Base-by-base conservation (phyloP, 2,113 vertebrate genomes). In the Centropus bengalensis region DNA sequence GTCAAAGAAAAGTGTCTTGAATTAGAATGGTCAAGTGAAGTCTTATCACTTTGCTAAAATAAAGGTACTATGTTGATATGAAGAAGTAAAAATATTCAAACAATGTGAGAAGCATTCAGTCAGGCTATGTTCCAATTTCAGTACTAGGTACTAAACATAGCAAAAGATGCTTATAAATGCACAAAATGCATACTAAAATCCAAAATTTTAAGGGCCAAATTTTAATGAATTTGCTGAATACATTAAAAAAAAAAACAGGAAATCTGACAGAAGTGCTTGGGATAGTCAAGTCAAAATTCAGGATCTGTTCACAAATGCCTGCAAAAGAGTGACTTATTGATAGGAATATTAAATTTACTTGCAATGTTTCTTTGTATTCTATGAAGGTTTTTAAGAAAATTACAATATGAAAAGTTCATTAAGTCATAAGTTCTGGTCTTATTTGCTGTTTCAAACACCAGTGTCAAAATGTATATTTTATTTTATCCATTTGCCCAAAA, bases 401-500 rank as follows among this genome's bases (percentile, higher is more conserved):
- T 38, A 60, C 28, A 32, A 3, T 14, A 14, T 33, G 82, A 91
- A 62, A 73, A 52, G 24, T 89, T 89, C 3, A 5, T 86, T 68
- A 83, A 62, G 36, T n/a, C 49, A 94, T 97, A 96, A 97, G 97
- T 97, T 78, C 52, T 86, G 23, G 20, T 83, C 54, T 96, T 88
- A 90, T 95, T 97, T 91, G 20, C 74, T 96, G 69, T 40, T 59
- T 95, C 44, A 63, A 59, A 89, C 79, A 68, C 20, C 16, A 82
- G 38, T 82, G 89, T 66, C 26, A 89, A 94, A 93, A 95, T 33
- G 52, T 86, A 16, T 66, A 91, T 95, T 97, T 95, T 84, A 94
- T 49, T 64, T 94, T 28, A 32, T 82, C 86, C 93, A 95, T 97
- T 90, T 97, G 97, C 97, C 83, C 40, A 84, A 82, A 97, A 93